Conservation (phyloP, 1,140 invertebrate species). For the Choristoneura fumiferana region DNA sequence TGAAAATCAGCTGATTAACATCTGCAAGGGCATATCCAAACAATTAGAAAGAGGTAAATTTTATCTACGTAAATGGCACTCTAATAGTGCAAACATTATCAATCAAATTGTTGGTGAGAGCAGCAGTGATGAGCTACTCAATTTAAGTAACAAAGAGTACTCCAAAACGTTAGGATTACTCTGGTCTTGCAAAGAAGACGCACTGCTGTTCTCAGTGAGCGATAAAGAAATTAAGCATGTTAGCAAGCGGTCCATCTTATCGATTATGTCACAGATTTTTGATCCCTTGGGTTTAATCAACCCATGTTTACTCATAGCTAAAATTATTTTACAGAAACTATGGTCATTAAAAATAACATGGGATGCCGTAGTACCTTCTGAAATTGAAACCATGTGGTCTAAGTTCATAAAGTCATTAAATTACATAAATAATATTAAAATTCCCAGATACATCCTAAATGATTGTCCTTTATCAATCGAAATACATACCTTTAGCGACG, state of each 20-base stretch:
- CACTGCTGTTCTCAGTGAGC: background rate
- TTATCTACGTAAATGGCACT: constrained; percentile 17
- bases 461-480: constrained; percentile 1
- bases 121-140: background rate
- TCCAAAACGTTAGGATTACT: constrained; percentile 12
- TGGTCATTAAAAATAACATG: constrained; percentile 10
- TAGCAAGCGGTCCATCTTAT: constrained; percentile 5
- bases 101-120: background rate
- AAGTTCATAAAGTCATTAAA: constrained; percentile 4
- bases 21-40: constrained; percentile 9
- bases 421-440: constrained; percentile 6
- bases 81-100: background rate
- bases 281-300: constrained; percentile 20
- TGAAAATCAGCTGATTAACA: background rate
- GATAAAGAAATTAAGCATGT: background rate
- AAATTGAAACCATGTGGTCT: background rate
- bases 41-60: constrained; percentile 7
- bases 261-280: constrained; percentile 18
- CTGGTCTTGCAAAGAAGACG: background rate
- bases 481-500: constrained; percentile 18
- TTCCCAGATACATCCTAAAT: constrained; percentile 3
- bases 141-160: background rate
- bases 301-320: constrained; percentile 13
- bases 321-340: constrained; percentile 19
- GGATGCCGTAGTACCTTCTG: constrained; percentile 11